Evolutionary conservation across 2,888 invertebrate genomes (phyloP), one percentile per base, ranked within the genome.

Genomic region (Apamea anceps): DNA sequence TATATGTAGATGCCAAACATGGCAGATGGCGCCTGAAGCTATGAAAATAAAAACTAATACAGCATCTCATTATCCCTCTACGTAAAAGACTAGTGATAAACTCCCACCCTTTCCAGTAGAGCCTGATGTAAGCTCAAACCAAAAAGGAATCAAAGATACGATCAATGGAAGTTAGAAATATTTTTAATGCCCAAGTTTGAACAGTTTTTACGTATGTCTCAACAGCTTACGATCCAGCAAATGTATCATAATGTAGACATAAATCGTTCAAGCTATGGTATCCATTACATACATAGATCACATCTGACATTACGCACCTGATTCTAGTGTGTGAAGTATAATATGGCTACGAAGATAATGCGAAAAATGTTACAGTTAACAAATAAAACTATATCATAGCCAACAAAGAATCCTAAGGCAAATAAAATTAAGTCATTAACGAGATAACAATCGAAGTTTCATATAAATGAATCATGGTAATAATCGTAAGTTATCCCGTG

Each of bases 391-490:
- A 74, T 81, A 82, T 81, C 86, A 76, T 76, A 80, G 70, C 66
- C 72, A 84, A 85, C 79, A 87, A 89, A 89, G 81, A 90, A 88
- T 87, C 87, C 80, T 80, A 85, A 77, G 67, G 78, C 57, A 75
- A 83, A 86, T 86, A 77, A 86, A 90, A 90, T 90, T 84, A 90
- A 90, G 90, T 86, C 85, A 90, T 90, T 90, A 89, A 84, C 71
- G 15, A 81, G 87, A 90, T 89, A 82, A 88, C 78, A 79, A 87
- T 86, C 84, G 62, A 79, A 81, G 72, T 85, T 75, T 72, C 75
- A 73, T 71, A 75, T 73, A 75, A 79, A 82, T 90, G 85, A 90
- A 86, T 90, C 87, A 87, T 68, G 68, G 48, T 68, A 66, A 80
- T 73, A 57, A 81, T 79, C n/a, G 71, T 84, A 77, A 84, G 48